phyloP scores from a whole-genome alignment of 2,113 vertebrate genomes.

The Pollachius pollachius region DNA sequence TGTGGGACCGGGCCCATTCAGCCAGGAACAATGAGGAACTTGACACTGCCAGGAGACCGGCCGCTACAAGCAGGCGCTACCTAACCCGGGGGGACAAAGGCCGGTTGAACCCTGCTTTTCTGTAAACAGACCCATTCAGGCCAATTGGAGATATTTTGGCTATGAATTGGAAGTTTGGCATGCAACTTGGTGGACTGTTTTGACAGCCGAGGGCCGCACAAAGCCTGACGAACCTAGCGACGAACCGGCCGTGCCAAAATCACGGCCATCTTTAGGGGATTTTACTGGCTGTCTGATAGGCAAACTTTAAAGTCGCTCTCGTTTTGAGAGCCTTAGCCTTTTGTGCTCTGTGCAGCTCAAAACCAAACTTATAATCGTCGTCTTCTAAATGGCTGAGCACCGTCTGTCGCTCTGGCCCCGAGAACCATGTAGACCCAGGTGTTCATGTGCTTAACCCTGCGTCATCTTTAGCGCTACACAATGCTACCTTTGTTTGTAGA shows the following conservation, averaged over 20 bases:
- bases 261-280: no score
- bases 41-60: constrained; percentile 48
- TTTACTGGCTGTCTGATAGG: no score
- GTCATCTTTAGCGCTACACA: background rate
- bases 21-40: constrained; percentile 57
- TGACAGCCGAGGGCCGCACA: constrained; percentile 17
- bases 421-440: no score
- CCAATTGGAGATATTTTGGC: constrained; percentile 40
- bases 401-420: no score
- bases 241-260: background rate
- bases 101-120: constrained; percentile 43
- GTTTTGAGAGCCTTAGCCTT: no score
- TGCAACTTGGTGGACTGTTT: background rate
- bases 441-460: no score
- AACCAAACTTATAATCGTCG: no score
- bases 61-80: constrained; percentile 36
- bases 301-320: no score
- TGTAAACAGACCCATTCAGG: constrained; percentile 42
- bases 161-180: constrained; percentile 41
- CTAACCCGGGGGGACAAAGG: constrained; percentile 44
- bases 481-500: background rate
- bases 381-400: no score
- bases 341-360: no score
- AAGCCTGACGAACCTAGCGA: background rate
- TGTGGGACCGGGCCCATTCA: constrained; percentile 52